Percentiles rank a stretch among this genome's conserved stretches.
Conservation (phyloP, 1,140 invertebrate species). For the Pogonomyrmex californicus region DNA sequence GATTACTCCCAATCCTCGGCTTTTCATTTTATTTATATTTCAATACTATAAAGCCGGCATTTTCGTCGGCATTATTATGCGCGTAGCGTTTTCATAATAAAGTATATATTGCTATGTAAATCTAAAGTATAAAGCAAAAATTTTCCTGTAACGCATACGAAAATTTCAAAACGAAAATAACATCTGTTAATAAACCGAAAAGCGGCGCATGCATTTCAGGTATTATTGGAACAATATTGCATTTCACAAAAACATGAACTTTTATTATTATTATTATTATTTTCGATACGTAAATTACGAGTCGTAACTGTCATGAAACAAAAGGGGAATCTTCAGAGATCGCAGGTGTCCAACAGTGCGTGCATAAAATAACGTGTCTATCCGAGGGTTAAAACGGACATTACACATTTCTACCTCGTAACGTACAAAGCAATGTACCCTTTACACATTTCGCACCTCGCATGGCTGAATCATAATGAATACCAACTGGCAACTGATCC, state of each 20-base stretch:
- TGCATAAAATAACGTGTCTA: slow-evolving; percentile 30
- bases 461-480: slow-evolving; percentile 55
- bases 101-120: not conserved
- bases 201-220: not conserved
- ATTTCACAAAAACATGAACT: not conserved
- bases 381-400: slow-evolving; percentile 35
- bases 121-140: slow-evolving; percentile 3
- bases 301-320: slow-evolving; percentile 7
- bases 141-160: not conserved
- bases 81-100: slow-evolving; percentile 33
- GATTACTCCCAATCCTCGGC: slow-evolving; percentile 23
- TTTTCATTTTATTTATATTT: slow-evolving; percentile 58
- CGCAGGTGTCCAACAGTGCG: slow-evolving; percentile 9
- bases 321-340: slow-evolving; percentile 6
- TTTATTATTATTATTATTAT: not conserved
- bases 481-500: slow-evolving; percentile 21
- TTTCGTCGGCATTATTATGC: slow-evolving; percentile 24
- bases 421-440: slow-evolving; percentile 26
- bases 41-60: slow-evolving; percentile 32
- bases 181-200: slow-evolving; percentile 8
- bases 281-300: slow-evolving; percentile 10
- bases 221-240: not conserved
- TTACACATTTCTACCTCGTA: slow-evolving; percentile 54
- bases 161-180: slow-evolving; percentile 11
- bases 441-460: slow-evolving; percentile 7